Evolutionary conservation across 2,888 invertebrate genomes (phyloP), one percentile per base, ranked within the genome.

Genomic region (Epinotia ramella): DNA sequence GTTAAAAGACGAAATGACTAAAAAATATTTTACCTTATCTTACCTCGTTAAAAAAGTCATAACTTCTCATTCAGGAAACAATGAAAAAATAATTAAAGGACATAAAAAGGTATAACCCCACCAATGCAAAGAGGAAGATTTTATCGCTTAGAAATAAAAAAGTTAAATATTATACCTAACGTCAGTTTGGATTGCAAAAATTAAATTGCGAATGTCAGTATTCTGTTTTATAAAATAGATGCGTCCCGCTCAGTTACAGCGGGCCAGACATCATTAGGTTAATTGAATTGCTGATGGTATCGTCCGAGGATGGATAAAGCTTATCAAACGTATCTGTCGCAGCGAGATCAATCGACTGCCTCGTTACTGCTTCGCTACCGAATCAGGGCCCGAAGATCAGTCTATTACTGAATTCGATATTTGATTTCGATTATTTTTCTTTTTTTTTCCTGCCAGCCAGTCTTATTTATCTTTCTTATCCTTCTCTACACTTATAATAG

Each of bases 241-340:
- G 72, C 62, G 66, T 53, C 6, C 7, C 46, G 44, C 66, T 67
- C 62, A 62, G 75, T 66, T 66, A 76, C 64, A 65, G 71, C 57
- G 73, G 63, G 82, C 82, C 82, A 85, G 87, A 84, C 87, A 89
- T 90, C 90, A 88, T 91, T 91, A 91, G 84, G 84, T 85, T 91
- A 90, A 91, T 91, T 91, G 90, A 91, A 90, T 89, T 85, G 88
- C 86, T 84, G 89, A 90, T 89, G 84, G 80, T 86, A 89, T 91
- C 89, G 81, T 68, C 70, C 79, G 78, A 78, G 81, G 80, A 84
- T 84, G 87, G 87, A 88, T 88, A 87, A 85, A 85, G 86, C 87
- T 89, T 90, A 92, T 91, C 91, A 84, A 85, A 85, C 87, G 88
- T 89, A 84, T 84, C 88, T 87, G 89, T 89, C 88, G 86, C 82